Evolutionary conservation across 2,888 invertebrate genomes (phyloP).

Genomic region (Drosophila borborema): DNA sequence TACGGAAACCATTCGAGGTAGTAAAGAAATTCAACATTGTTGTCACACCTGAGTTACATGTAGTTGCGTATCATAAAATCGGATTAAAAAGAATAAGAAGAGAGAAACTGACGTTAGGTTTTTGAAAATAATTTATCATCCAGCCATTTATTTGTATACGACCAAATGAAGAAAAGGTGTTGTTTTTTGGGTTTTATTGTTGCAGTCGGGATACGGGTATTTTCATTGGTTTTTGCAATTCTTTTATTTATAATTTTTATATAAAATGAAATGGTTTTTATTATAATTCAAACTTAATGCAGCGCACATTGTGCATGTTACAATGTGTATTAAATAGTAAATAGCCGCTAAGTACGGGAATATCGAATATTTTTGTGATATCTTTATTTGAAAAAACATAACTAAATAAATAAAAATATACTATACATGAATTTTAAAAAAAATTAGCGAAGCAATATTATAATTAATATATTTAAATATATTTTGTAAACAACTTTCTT

Average conservation of each 20-base stretch:
- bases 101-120: slow-evolving; percentile 45
- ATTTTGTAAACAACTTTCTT: not conserved
- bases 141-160: slow-evolving; percentile 23
- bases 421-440: not conserved
- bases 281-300: slow-evolving; percentile 37
- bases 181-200: not conserved
- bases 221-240: slow-evolving; percentile 19
- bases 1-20: slow-evolving; percentile 96
- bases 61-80: slow-evolving; percentile 14
- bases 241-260: slow-evolving; percentile 38
- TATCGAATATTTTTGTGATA: not conserved
- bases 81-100: slow-evolving; percentile 31
- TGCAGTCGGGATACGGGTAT: slow-evolving; percentile 10
- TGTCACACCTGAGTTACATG: slow-evolving; percentile 90
- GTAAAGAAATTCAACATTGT: slow-evolving; percentile 99
- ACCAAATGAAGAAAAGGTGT: not conserved
- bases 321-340: slow-evolving; percentile 23
- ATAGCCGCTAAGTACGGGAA: slow-evolving; percentile 21
- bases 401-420: not conserved
- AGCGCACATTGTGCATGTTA: slow-evolving; percentile 3
- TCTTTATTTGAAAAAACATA: not conserved
- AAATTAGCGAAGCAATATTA: not conserved
- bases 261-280: slow-evolving; percentile 17
- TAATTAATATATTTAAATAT: not conserved
- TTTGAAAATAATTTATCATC: slow-evolving; percentile 37